Evolutionary conservation across 1,140 invertebrate genomes (phyloP).

Genomic region (Scaptomyza hsui): DNA sequence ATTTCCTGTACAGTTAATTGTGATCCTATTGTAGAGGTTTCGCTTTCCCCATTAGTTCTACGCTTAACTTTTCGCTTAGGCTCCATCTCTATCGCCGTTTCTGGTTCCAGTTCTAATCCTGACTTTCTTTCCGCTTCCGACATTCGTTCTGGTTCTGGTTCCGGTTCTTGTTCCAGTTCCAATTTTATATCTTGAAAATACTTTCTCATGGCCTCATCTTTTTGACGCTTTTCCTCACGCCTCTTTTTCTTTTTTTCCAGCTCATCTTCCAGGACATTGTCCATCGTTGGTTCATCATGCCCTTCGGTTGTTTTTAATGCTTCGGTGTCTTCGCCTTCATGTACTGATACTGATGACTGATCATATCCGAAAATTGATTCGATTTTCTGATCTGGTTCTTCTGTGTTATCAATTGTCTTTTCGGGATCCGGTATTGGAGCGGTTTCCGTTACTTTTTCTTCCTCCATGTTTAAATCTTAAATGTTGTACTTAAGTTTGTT

Average conservation of each 20-base stretch:
- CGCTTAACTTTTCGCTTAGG: not conserved
- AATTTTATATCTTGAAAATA: too few relatives aligned
- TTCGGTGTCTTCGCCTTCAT: not conserved
- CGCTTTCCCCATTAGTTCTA: too few relatives aligned
- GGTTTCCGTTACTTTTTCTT: not conserved
- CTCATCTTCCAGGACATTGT: not conserved
- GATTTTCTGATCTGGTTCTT: not conserved
- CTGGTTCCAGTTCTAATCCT: not conserved
- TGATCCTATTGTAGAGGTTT: too few relatives aligned
- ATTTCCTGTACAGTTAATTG: not conserved
- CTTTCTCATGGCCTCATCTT: not conserved
- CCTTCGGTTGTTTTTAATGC: not conserved
- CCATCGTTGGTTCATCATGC: not conserved
- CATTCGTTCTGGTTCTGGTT: not conserved
- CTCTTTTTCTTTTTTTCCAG: not conserved
- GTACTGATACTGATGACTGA: not conserved
- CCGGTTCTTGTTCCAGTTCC: not conserved
- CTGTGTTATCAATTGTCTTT: not conserved
- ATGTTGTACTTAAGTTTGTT: not conserved
- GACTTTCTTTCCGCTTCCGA: not conserved
- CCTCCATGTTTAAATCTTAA: not conserved
- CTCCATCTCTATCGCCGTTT: not conserved
- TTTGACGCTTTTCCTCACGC: constrained; percentile 9
- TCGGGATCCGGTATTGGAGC: not conserved
- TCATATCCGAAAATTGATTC: not conserved